A percentile compares a stretch with the other conserved stretches of the same genome.
Evolutionary conservation across 1,140 invertebrate species (phyloP).

Genomic region (Sarcophaga peregrina): DNA sequence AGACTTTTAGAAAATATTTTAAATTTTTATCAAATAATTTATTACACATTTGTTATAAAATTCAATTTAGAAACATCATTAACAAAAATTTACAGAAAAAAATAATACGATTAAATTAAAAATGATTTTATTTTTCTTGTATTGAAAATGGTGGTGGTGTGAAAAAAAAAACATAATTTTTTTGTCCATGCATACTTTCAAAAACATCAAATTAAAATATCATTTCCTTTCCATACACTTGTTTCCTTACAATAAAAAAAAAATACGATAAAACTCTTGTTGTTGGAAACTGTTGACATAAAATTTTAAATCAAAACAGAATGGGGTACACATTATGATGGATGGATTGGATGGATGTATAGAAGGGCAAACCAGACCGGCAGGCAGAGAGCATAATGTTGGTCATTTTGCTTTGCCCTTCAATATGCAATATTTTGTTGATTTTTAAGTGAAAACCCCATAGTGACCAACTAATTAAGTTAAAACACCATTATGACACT

Average conservation of each 20-base stretch:
- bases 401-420: too few relatives aligned
- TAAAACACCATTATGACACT: constrained; percentile 37
- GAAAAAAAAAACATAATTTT: constrained; percentile 9
- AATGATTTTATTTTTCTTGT: too few relatives aligned
- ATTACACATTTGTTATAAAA: background rate
- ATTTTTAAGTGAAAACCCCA: background rate
- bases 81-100: background rate
- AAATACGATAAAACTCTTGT: background rate
- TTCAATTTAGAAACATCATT: background rate
- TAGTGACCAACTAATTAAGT: constrained; percentile 39
- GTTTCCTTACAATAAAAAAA: background rate
- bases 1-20: too few relatives aligned
- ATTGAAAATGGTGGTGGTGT: too few relatives aligned
- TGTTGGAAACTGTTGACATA: too few relatives aligned
- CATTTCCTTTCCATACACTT: constrained; percentile 1
- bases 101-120: background rate
- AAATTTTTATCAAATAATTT: too few relatives aligned
- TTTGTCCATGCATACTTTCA: background rate
- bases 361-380: too few relatives aligned
- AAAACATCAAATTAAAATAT: background rate
- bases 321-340: too few relatives aligned
- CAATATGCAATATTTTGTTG: too few relatives aligned
- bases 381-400: too few relatives aligned
- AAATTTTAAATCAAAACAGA: too few relatives aligned
- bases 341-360: too few relatives aligned